These are phyloP conservation scores for Brachyhypopomus occidentalis DNA, from an alignment of 2,113 vertebrate genomes.

Conservation along the genomic window DNA sequence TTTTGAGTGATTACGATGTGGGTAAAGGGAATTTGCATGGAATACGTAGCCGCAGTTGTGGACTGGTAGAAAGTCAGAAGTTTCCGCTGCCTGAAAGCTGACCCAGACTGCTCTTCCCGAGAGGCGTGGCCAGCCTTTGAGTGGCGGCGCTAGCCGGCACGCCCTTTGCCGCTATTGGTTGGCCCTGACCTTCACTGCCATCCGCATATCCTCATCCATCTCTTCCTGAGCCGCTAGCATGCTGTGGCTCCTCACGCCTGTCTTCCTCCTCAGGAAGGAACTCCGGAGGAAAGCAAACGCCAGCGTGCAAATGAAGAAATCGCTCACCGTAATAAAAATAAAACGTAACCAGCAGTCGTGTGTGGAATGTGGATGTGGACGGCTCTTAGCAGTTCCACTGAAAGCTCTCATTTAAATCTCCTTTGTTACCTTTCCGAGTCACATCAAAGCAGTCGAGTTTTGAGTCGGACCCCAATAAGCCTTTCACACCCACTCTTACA, in stretches of 20 bases:
- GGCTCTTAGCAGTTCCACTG: not conserved
- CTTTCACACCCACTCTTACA: not conserved
- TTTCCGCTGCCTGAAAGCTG: conserved; percentile 30
- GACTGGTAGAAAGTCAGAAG: not conserved
- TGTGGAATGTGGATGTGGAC: too few relatives aligned
- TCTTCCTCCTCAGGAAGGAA: too few relatives aligned
- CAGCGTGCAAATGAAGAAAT: too few relatives aligned
- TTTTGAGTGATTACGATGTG: not conserved
- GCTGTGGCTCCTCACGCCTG: too few relatives aligned
- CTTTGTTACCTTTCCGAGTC: not conserved
- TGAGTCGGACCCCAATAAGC: not conserved
- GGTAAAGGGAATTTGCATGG: not conserved
- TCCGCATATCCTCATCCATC: conserved; percentile 18
- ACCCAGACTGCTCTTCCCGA: not conserved
- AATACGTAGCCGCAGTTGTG: not conserved
- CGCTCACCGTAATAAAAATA: too few relatives aligned
- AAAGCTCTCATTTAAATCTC: not conserved
- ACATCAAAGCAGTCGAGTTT: not conserved
- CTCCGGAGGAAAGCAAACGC: too few relatives aligned
- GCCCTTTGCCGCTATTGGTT: conserved; percentile 22
- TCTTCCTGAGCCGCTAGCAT: not conserved
- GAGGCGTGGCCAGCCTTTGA: conserved; percentile 31
- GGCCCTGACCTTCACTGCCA: conserved; percentile 15
- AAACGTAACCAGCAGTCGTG: too few relatives aligned
- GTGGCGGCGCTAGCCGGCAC: conserved; percentile 35